A percentile compares a stretch with the other conserved stretches of the same genome.
Conservation (phyloP, 2,797 vertebrate species). For the Rhinella marina region DNA sequence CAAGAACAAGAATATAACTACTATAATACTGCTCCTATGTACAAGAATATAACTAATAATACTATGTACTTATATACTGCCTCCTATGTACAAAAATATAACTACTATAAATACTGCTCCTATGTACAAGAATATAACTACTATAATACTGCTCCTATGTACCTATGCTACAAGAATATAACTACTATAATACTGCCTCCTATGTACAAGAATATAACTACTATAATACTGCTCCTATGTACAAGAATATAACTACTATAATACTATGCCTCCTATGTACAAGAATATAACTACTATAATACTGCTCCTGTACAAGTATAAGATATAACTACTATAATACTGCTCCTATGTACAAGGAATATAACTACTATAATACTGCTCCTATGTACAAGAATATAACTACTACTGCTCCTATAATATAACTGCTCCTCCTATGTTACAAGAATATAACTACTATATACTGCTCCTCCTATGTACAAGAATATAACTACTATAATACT, state of each 20-base stretch:
- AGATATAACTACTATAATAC: constrained; percentile 1
- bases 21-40: neutral
- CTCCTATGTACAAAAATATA: neutral
- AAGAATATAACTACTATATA: neutral
- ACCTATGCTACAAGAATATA: no score
- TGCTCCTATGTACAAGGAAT: neutral
- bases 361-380: no score
- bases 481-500: constrained; percentile 8
- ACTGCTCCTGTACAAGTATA: neutral
- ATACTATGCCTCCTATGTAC: neutral
- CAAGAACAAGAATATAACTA: neutral
- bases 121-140: constrained; percentile 5
- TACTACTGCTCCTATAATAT: constrained; percentile 4
- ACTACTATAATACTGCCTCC: neutral
- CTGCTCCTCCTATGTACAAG: neutral
- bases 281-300: constrained; percentile 2
- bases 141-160: neutral
- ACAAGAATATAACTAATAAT: neutral
- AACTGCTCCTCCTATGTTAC: neutral
- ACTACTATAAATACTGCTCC: constrained; percentile 4
- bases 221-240: constrained; percentile 8
- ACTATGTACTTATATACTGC: no score
- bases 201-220: neutral
- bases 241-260: constrained; percentile 11
- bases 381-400: neutral